These are phyloP conservation scores for Zalophus californianus DNA, from an alignment of 2,797 vertebrate species.

Conservation along the genomic window DNA sequence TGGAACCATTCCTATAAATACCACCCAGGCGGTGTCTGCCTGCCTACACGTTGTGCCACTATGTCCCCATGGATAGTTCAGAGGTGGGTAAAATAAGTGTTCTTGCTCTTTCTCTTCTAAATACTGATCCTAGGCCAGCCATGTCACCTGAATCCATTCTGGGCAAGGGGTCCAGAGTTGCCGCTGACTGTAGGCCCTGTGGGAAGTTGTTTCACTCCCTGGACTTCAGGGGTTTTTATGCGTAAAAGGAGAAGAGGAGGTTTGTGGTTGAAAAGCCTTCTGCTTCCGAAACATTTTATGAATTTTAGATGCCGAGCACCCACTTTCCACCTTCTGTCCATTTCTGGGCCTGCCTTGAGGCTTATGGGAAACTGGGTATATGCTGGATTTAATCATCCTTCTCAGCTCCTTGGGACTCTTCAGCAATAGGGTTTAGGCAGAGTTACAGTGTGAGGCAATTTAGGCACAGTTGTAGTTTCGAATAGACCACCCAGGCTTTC, in stretches of 20 bases:
- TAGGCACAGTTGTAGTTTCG: conserved; percentile 14
- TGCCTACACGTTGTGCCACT: not conserved
- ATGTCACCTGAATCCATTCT: not conserved
- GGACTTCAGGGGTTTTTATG: not conserved
- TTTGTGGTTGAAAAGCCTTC: conserved; percentile 35
- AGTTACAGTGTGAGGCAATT: not conserved
- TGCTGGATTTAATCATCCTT: conserved; percentile 19
- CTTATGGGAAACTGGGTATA: conserved; percentile 7
- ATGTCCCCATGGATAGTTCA: not conserved
- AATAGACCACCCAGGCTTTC: not conserved
- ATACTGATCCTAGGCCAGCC: not conserved
- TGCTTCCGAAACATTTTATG: not conserved
- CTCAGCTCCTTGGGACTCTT: not conserved
- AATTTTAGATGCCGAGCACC: conserved; percentile 8
- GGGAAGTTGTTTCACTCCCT: conserved; percentile 24
- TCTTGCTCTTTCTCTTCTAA: conserved; percentile 21
- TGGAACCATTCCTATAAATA: conserved; percentile 26
- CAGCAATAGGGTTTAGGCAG: not conserved
- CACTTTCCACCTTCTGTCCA: not conserved
- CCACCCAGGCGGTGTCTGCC: not conserved
- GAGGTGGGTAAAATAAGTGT: conserved; percentile 24
- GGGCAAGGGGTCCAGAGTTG: not conserved
- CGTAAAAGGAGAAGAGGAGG: not conserved
- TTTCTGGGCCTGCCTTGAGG: not conserved
- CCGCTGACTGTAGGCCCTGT: not conserved